Evolutionary conservation across 2,113 vertebrate species (phyloP).

Genomic region (Papio anubis): DNA sequence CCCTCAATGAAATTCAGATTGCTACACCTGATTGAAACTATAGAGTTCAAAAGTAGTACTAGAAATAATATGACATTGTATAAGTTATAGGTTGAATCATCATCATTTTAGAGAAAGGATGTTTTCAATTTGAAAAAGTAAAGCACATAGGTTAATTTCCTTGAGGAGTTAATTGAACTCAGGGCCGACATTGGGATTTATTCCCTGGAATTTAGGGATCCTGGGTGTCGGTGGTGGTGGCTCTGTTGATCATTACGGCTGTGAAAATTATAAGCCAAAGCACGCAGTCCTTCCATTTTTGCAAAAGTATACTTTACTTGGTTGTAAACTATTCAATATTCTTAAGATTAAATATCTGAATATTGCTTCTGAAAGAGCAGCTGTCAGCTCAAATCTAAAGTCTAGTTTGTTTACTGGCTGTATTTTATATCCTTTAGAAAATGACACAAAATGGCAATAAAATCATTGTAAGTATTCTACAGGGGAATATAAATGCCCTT

Average conservation of each 20-base stretch:
- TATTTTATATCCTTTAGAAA: slow-evolving; percentile 90
- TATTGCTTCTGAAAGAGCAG: slow-evolving; percentile 88
- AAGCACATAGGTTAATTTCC: background rate
- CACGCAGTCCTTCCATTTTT: slow-evolving; percentile 50
- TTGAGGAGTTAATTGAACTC: background rate
- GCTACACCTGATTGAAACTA: background rate
- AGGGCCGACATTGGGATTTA: background rate
- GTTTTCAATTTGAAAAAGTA: background rate
- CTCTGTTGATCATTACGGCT: slow-evolving; percentile 52
- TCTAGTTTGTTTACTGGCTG: slow-evolving; percentile 90
- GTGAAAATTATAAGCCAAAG: slow-evolving; percentile 68
- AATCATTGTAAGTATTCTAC: slow-evolving; percentile 93
- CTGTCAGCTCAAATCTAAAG: slow-evolving; percentile 92
- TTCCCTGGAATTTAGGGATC: background rate
- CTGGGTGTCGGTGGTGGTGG: rapidly evolving
- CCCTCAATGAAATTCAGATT: background rate
- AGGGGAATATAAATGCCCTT: slow-evolving; percentile 90
- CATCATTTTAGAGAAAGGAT: background rate
- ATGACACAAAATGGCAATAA: slow-evolving; percentile 94
- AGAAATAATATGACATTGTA: background rate
- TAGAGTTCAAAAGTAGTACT: background rate
- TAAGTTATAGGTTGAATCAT: background rate
- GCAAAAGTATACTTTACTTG: slow-evolving; percentile 78
- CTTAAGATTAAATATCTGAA: slow-evolving; percentile 86
- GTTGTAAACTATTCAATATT: slow-evolving; percentile 83